Base-by-base conservation (phyloP, 1,140 invertebrate genomes). In the Liolophura sinensis region DNA sequence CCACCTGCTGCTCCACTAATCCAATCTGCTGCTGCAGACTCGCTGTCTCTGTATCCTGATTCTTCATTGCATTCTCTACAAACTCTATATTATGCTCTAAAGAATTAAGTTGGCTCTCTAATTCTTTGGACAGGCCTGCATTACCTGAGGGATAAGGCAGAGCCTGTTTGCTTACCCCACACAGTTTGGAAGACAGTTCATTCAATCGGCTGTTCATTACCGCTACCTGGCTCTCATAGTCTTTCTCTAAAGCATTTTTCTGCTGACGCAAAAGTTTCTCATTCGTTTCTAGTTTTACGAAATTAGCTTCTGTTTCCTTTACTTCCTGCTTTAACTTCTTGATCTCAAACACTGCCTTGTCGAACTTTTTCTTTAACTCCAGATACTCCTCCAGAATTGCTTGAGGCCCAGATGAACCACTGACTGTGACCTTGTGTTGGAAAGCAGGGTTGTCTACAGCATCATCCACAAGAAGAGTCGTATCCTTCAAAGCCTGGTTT, bases 281-380 rank as follows among this genome's bases (percentile, higher is more conserved):
- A 61, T 11, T 61, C 22, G 46, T 52, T 57, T 75, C 69, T 47
- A 73, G 62, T 27, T 74, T 55, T 25, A 72, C 70, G 68, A 65
- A 76, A 27, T 71, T 71, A 31, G 48, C 59, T 24, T 71, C 61
- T 7, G 66, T 57, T 54, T 78, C 71, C 27, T 69, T 67, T 6
- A 75, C 27, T 54, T 75, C 75, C 48, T 71, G 70, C 58, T 70
- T 70, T 52, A 78, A 64, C 47, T 74, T 75, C 31, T 74, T 73
- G 49, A 73, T 64, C 59, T 81, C 74, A 50, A 57, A 56, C 58
- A 73, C 65, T 46, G 70, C 69, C 15, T 71, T 54, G 25, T 76
- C 72, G 69, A 75, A 78, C 65, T 80, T 78, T 15, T 55, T 62
- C 64, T 73, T 73, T 25, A 77, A 52, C 51, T 20, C 51, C 51